Evolutionary conservation across 2,797 vertebrate species (phyloP), one percentile per base, ranked within the genome.

Genomic region (Scolopax bukidnonensis): DNA sequence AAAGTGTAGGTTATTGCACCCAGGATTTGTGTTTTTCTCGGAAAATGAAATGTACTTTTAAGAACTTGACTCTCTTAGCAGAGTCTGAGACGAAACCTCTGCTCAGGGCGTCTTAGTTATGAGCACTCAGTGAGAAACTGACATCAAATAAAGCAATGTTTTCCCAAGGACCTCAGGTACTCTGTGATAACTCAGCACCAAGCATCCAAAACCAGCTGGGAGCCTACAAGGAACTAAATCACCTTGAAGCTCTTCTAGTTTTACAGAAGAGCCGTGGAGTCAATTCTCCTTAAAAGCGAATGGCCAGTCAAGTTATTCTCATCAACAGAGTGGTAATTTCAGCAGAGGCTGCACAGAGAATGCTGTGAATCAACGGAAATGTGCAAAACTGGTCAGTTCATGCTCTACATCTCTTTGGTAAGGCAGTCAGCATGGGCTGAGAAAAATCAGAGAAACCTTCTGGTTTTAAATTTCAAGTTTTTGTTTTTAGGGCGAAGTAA

Each of bases 211-310:
- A 78, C 6, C 38, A 41, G 18, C 7, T 61, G 41, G 32, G 16
- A 78, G 9, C n/a, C 47, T n/a, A 57, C 5, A 43, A 60, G 40
- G 47, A 87, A 57, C 8, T 71, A 78, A 53, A 78, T 88, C 32
- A 25, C 27, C 19, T 86, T 86, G 32, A 84, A 84, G 3, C 3
- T 60, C 10, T 74, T 60, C 41, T 80, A 33, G 21, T 36, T 85
- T 60, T 41, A 33, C n/a, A 64, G 27, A 4, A 30, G 12, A 15
- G 4, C 8, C 1, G 0, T n/a, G 19, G 53, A 84, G 41, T 25
- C 57, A 57, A 28, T 71, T 65, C 21, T 51, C 47, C 36, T 68
- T 79, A 51, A 61, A 77, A 67, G 15, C 3, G 3, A 81, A 45
- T 16, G 28, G 7, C 20, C 9, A 27, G 12, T 59, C 56, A 57